Evolutionary conservation across 2,113 vertebrate genomes (phyloP).

Genomic region (Cinclus mexicanus): DNA sequence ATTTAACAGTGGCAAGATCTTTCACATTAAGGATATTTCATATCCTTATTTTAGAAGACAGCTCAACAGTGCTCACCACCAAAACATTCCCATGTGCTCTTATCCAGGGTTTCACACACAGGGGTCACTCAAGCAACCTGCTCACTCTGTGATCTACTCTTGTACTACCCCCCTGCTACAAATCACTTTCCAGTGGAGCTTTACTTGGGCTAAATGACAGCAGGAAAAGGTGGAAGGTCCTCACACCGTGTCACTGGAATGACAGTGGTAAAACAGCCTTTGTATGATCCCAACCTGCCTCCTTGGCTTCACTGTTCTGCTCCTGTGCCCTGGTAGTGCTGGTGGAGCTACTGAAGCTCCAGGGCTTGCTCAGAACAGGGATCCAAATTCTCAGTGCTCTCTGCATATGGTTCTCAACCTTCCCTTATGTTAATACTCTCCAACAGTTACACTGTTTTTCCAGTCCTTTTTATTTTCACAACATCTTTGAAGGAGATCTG

Average conservation of each 20-base stretch:
- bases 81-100: background rate
- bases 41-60: background rate
- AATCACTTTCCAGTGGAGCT: background rate
- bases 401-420: background rate
- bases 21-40: background rate
- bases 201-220: background rate
- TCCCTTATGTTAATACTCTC: background rate
- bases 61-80: background rate
- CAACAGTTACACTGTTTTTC: conserved; percentile 26
- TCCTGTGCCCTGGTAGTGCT: background rate
- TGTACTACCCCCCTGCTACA: background rate
- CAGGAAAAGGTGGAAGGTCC: background rate
- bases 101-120: background rate
- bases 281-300: background rate
- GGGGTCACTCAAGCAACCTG: background rate
- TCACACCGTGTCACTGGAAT: background rate
- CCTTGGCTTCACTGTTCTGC: background rate
- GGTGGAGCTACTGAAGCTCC: background rate
- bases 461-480: conserved; percentile 36
- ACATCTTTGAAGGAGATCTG: conserved; percentile 19
- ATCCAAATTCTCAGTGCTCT: background rate
- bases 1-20: background rate
- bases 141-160: background rate
- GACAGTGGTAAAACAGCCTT: background rate
- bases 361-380: background rate